Evolutionary conservation across 1,140 invertebrate genomes (phyloP).

Genomic region (Acromyrmex echinatior): DNA sequence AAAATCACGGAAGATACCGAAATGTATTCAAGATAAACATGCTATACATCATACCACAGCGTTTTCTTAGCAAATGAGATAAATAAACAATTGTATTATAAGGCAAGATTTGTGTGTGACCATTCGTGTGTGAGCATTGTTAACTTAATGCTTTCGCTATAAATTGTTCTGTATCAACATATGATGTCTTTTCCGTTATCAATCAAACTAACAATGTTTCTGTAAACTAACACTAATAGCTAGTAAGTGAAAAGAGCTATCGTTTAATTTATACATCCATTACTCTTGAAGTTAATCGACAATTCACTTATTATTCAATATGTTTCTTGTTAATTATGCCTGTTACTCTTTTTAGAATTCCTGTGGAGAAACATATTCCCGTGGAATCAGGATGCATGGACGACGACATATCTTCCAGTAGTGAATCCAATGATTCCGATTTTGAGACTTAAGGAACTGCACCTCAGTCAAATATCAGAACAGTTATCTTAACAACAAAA

Average conservation of each 20-base stretch:
- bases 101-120: constrained; percentile 50
- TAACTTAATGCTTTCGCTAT: constrained; percentile 23
- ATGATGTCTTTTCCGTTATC: neutral
- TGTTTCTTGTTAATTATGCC: constrained; percentile 9
- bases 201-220: constrained; percentile 8
- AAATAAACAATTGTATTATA: constrained; percentile 59
- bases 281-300: neutral
- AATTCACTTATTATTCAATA: neutral
- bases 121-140: neutral
- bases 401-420: constrained; percentile 75
- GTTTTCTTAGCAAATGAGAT: constrained; percentile 74
- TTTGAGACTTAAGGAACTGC: constrained; percentile 69
- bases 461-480: neutral
- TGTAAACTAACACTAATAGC: constrained; percentile 3
- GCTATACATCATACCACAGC: constrained; percentile 81
- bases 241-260: neutral
- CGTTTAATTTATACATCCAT: neutral
- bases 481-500: neutral
- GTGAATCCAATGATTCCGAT: constrained; percentile 79
- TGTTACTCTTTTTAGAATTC: constrained; percentile 72
- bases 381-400: constrained; percentile 74
- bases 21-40: constrained; percentile 84
- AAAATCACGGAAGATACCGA: constrained; percentile 78
- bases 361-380: constrained; percentile 68
- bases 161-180: constrained; percentile 24